phyloP scores from a whole-genome alignment of 1,140 invertebrate genomes.

The Kradibia gibbosae region DNA sequence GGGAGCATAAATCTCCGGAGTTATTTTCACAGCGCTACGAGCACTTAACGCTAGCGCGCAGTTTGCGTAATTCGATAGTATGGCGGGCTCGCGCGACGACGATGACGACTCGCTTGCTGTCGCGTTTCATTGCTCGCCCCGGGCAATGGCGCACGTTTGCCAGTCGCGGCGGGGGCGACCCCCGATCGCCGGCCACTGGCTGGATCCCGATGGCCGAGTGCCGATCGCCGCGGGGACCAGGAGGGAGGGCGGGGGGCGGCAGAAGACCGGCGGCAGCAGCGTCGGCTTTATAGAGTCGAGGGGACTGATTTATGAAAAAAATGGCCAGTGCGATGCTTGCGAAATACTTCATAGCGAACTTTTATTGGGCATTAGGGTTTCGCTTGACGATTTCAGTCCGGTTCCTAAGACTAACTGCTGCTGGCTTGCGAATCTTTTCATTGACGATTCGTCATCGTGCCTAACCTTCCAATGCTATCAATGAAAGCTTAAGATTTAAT shows the following conservation, averaged over 20 bases:
- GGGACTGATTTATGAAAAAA: slow-evolving; percentile 2
- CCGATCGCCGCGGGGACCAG: neutral
- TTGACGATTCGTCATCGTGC: too few species aligned
- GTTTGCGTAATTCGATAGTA: slow-evolving; percentile 38
- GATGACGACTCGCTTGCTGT: neutral
- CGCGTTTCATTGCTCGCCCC: neutral
- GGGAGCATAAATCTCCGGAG: slow-evolving; percentile 26
- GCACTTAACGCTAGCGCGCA: slow-evolving; percentile 11
- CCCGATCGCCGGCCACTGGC: too few species aligned
- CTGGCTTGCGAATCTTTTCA: neutral
- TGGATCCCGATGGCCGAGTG: neutral
- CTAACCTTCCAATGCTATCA: too few species aligned
- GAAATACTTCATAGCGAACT: neutral
- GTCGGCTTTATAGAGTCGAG: neutral
- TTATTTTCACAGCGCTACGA: slow-evolving; percentile 34
- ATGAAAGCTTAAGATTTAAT: too few species aligned
- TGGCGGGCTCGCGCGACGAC: neutral
- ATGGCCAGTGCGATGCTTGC: neutral
- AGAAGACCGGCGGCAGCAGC: neutral
- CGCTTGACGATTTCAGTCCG: neutral
- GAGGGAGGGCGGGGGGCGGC: neutral
- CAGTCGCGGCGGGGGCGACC: neutral
- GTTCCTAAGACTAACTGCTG: neutral
- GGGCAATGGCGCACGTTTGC: neutral
- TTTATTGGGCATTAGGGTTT: slow-evolving; percentile 8